Conservation (phyloP, 2,113 vertebrate species). For the Oreocharis arfaki region DNA sequence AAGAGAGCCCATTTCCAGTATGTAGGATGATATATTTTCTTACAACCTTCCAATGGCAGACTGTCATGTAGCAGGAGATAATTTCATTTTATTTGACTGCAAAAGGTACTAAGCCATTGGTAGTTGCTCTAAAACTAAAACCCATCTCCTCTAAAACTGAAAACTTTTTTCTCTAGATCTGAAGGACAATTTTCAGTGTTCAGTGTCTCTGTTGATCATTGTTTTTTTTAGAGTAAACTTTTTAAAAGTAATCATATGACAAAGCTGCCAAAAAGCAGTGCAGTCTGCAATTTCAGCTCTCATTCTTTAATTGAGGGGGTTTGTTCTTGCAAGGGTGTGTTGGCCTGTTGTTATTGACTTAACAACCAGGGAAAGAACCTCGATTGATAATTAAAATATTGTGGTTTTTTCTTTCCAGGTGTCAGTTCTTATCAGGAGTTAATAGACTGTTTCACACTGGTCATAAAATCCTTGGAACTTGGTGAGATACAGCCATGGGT, state of each 20-base stretch:
- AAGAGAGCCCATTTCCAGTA: neutral
- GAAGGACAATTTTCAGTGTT: neutral
- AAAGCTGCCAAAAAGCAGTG: neutral
- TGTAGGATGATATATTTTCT: neutral
- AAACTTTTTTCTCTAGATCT: neutral
- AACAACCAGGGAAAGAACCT: neutral
- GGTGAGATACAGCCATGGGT: constrained; percentile 93
- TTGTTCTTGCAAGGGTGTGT: neutral
- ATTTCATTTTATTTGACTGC: neutral
- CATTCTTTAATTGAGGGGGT: neutral
- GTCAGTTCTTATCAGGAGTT: constrained; percentile 89
- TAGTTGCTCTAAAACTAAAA: neutral
- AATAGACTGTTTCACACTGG: constrained; percentile 79
- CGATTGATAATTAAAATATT: neutral
- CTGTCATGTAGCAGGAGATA: neutral
- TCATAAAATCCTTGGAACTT: constrained; percentile 79
- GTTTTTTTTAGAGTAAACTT: neutral
- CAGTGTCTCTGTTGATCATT: neutral
- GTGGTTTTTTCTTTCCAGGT: constrained; percentile 65
- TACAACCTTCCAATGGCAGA: neutral
- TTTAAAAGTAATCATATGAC: neutral
- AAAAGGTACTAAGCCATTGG: neutral
- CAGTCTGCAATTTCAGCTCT: neutral
- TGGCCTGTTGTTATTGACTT: neutral
- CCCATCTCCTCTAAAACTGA: neutral